Evolutionary conservation across 2,888 invertebrate species (phyloP).

Genomic region (Trichacis sp.): DNA sequence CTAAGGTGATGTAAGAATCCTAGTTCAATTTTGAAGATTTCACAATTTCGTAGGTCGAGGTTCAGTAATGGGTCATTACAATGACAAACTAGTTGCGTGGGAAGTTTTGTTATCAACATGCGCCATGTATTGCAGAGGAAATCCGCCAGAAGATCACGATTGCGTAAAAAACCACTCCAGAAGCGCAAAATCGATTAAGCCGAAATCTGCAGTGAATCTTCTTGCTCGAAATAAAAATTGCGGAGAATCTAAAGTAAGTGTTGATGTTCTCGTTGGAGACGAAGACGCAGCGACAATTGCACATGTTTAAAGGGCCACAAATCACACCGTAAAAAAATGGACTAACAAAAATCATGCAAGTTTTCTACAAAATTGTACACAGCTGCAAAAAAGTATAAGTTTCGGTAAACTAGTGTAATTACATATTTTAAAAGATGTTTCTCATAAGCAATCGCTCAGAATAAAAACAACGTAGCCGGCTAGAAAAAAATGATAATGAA

Average conservation of each 20-base stretch:
- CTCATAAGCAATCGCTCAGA: too few species aligned
- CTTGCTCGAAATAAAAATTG: conserved; percentile 13
- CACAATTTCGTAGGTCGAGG: conserved; percentile 15
- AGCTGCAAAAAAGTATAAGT: conserved; percentile 14
- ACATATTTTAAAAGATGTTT: too few species aligned
- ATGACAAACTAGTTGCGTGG: conserved; percentile 8
- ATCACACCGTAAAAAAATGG: conserved; percentile 19
- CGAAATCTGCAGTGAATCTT: conserved; percentile 11
- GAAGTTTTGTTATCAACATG: conserved; percentile 9
- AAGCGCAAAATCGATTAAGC: conserved; percentile 36
- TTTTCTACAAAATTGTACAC: conserved; percentile 14
- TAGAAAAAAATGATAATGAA: too few species aligned
- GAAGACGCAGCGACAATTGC: conserved; percentile 21
- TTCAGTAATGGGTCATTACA: conserved; percentile 11
- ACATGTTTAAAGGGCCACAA: conserved; percentile 11
- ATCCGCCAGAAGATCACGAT: conserved; percentile 17
- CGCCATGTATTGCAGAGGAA: conserved; percentile 7
- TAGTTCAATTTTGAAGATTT: too few species aligned
- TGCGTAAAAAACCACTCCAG: conserved; percentile 13
- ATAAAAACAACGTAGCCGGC: too few species aligned
- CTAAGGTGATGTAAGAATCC: too few species aligned
- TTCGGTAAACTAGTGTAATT: too few species aligned
- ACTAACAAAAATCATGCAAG: conserved; percentile 18
- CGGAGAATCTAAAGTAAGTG: conserved; percentile 17
- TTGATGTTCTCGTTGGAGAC: conserved; percentile 19